Conservation (phyloP, 1,140 invertebrate genomes). For the Drosophila murphyi region DNA sequence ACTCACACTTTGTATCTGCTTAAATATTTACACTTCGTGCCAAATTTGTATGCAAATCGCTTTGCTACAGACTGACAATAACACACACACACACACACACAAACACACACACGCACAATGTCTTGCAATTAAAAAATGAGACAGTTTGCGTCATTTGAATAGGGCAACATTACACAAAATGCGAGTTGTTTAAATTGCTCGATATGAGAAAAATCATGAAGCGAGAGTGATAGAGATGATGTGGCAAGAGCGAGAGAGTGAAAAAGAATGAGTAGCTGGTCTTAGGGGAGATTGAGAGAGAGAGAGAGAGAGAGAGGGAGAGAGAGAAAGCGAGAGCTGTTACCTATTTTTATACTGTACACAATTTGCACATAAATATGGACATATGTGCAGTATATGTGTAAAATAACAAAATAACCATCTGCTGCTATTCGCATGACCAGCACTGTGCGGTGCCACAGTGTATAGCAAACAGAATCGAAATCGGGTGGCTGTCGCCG, state of each 20-base stretch:
- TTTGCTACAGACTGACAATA: conserved; percentile 83
- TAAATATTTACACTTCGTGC: conserved; percentile 84
- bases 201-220: neutral
- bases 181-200: neutral
- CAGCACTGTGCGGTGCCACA: conserved; percentile 31
- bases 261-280: too few relatives aligned
- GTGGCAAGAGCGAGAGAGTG: neutral
- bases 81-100: conserved; percentile 46
- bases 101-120: conserved; percentile 54
- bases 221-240: neutral
- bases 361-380: neutral
- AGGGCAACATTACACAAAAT: neutral
- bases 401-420: neutral
- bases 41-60: conserved; percentile 84
- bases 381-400: neutral
- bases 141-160: conserved; percentile 36
- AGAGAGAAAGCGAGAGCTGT: neutral
- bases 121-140: conserved; percentile 75
- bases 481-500: conserved; percentile 69
- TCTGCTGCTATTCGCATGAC: conserved; percentile 20
- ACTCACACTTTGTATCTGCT: conserved; percentile 82
- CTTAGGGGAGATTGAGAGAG: neutral
- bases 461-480: conserved; percentile 68
- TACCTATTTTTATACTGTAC: neutral
- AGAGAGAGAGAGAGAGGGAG: neutral